Evolutionary conservation across 2,888 invertebrate genomes (phyloP), one percentile per base, ranked within the genome.

Genomic region (Zygothrica quintamaculata): DNA sequence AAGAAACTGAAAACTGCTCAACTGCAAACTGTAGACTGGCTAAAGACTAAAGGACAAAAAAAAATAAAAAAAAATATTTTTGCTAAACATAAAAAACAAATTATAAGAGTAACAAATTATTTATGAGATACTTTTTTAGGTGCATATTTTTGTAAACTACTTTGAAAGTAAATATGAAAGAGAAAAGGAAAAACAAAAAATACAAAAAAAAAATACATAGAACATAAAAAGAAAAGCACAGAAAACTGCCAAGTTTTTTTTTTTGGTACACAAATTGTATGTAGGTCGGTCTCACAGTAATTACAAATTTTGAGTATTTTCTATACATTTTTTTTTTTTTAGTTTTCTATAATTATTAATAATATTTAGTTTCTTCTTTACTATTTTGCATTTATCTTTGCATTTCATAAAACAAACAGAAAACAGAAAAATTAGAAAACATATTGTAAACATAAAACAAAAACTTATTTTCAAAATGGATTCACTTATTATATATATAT

Each of bases 1-100:
- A 33, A 33, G n/a, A 60, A 7, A 29, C 29, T 8, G 2, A 51
- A 75, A 81, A 64, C 82, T 82, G 80, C 73, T 73, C 65, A 84
- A 86, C 57, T 56, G 62, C 65, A 85, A 85, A 69, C 65, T 64
- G 60, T 69, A 81, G 82, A 82, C 82, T 82, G 82, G 85, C 82
- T 69, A 69, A 66, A 79, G 65, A 81, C 71, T 84, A 75, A 74
- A 65, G n/a, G n/a, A 29, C 5, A 51, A 26, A 33, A 34, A 16
- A 46, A 64, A 31, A 25, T 25, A 58, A 13, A 58, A 53, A 47
- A 40, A 13, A 36, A 74, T 77, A 75, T 86, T 88, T 77, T 78
- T 74, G 85, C 79, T 84, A 80, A 48, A 3, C 62, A 51, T 18
- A 42, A 44, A 48, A 52, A 57, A 26, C 26, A 8, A 4, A 4